Evolutionary conservation across 2,888 invertebrate species (phyloP), one percentile per base, ranked within the genome.

Genomic region (Xestia ashworthii): DNA sequence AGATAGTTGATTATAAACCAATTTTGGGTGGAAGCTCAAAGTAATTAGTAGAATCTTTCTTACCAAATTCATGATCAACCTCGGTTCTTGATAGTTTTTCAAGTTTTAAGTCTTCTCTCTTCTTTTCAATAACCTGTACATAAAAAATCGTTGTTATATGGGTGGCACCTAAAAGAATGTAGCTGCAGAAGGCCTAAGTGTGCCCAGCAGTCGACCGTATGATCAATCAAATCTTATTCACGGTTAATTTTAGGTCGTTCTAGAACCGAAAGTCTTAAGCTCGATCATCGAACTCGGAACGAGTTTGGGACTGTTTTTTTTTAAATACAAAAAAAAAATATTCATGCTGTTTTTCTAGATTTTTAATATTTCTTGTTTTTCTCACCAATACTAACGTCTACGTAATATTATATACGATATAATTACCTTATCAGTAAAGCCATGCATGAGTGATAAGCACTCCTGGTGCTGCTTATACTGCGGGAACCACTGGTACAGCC

Each of bases 361-460:
- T 32, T 32, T 32, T 32, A 32, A 32, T 32, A 32, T 32, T 32
- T 32, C 32, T 32, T 32, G 32, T 32, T 32, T 32, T 32, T 32
- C 3, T 32, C 32, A 32, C 32, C 32, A 32, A 32, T 32, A 32
- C 32, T 32, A 32, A 32, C 32, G 32, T 58, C 25, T 58, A n/a
- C 5, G n/a, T 14, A 58, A 5, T n/a, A n/a, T n/a, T n/a, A n/a
- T n/a, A 25, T 14, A 12, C 55, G n/a, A 58, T 55, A 53, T 55
- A 12, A 65, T 74, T 89, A 97, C 97, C 83, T 95, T 88, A 84
- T 97, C 93, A 32, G 95, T 98, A 87, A 98, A 98, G 6, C 90
- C 91, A 85, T 98, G 98, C 87, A 98, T 93, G 25, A 96, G 92
- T 66, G 95, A 91, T 9, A 98, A 81, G 85, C 95, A 95, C 53